These are phyloP conservation scores for Chaetura pelagica DNA, from an alignment of 2,113 vertebrate species.

Conservation along the genomic window DNA sequence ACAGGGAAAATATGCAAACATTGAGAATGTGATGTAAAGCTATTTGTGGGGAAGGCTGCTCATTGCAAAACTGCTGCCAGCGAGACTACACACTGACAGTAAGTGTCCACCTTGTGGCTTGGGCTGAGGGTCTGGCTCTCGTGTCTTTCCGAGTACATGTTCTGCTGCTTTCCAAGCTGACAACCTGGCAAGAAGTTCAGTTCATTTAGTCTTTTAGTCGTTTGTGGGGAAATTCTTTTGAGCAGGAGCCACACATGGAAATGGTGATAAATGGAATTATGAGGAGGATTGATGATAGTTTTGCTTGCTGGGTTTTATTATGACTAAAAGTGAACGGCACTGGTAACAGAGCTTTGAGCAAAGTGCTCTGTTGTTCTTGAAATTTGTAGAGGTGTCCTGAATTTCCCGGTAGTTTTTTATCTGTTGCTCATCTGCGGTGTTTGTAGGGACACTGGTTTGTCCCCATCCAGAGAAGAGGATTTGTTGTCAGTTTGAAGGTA, in stretches of 20 bases:
- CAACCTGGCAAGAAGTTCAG: rapidly evolving
- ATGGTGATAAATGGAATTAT: background rate
- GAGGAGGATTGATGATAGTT: background rate
- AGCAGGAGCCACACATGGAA: background rate
- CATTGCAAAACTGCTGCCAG: background rate
- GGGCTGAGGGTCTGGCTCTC: background rate
- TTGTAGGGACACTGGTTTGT: background rate
- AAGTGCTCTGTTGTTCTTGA: background rate
- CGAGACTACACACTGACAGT: background rate
- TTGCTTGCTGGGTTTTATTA: background rate
- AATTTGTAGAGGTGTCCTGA: background rate
- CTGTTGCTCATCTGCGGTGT: background rate
- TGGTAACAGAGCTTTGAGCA: background rate
- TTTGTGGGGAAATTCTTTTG: background rate
- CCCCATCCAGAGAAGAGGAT: background rate
- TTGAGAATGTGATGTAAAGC: background rate
- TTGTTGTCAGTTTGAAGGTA: background rate
- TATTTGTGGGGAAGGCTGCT: background rate
- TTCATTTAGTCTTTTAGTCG: background rate
- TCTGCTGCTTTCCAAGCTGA: background rate
- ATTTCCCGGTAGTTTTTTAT: background rate
- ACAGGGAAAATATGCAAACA: background rate
- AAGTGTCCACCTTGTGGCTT: background rate
- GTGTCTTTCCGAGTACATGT: rapidly evolving
- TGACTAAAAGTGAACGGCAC: rapidly evolving